These are phyloP conservation scores for Bungarus multicinctus DNA, from an alignment of 2,113 vertebrate genomes.

Conservation along the genomic window DNA sequence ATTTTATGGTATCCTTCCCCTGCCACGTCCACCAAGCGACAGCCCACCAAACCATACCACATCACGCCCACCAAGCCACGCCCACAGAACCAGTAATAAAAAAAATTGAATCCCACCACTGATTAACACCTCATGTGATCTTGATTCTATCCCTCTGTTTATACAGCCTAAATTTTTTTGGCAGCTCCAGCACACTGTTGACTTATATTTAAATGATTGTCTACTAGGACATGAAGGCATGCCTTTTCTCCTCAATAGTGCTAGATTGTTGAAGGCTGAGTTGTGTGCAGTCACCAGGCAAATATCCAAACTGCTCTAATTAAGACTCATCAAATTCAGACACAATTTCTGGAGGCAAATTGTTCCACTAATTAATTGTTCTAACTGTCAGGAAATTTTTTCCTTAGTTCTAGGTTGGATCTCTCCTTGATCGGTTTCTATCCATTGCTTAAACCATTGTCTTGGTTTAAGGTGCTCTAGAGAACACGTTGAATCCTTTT, in stretches of 20 bases:
- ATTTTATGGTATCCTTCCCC: too few species aligned
- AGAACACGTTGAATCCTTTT: neutral
- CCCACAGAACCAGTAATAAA: too few species aligned
- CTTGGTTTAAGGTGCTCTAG: neutral
- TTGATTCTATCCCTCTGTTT: too few species aligned
- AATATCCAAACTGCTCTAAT: neutral
- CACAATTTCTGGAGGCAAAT: too few species aligned
- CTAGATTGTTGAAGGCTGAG: neutral
- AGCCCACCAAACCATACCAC: too few species aligned
- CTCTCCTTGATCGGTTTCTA: neutral
- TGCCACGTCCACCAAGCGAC: too few species aligned
- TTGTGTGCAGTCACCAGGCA: neutral
- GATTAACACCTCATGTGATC: too few species aligned
- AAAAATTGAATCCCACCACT: too few species aligned
- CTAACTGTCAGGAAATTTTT: neutral
- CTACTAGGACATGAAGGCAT: neutral
- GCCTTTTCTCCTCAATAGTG: neutral
- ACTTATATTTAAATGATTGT: too few species aligned
- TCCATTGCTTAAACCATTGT: neutral
- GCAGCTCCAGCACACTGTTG: too few species aligned
- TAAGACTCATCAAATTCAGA: neutral
- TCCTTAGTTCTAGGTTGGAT: neutral
- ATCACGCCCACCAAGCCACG: too few species aligned
- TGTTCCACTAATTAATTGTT: neutral
- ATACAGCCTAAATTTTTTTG: too few species aligned